Conservation (phyloP, 1,140 invertebrate genomes). For the Calosoma granatense region DNA sequence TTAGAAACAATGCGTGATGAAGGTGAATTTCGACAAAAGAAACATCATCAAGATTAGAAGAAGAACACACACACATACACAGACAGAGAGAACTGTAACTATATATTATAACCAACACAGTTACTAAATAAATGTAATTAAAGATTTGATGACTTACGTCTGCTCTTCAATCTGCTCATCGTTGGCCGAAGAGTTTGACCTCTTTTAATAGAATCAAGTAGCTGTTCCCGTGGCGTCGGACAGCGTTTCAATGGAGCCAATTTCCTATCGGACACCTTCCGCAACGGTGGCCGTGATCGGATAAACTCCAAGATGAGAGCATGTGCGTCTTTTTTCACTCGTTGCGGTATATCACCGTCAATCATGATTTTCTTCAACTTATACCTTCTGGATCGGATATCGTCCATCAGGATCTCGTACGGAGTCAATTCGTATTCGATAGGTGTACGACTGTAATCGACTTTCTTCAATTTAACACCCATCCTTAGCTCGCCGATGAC, state of each 20-base stretch:
- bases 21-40: too few species aligned
- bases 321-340: constrained; percentile 88
- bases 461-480: constrained; percentile 88
- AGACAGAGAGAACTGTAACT: too few species aligned
- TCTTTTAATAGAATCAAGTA: constrained; percentile 81
- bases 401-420: constrained; percentile 94
- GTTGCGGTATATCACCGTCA: constrained; percentile 69
- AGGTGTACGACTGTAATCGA: constrained; percentile 55
- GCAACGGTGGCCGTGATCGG: constrained; percentile 83
- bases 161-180: constrained; percentile 7
- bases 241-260: constrained; percentile 59
- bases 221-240: constrained; percentile 68
- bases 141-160: neutral
- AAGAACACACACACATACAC: too few species aligned
- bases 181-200: constrained; percentile 58
- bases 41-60: too few species aligned
- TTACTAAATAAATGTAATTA: too few species aligned
- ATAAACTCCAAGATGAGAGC: constrained; percentile 94
- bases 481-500: constrained; percentile 75
- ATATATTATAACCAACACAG: too few species aligned
- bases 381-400: constrained; percentile 82
- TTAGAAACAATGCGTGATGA: too few species aligned
- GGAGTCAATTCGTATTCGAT: constrained; percentile 93
- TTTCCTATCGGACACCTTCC: constrained; percentile 84
- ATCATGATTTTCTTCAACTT: constrained; percentile 70